Evolutionary conservation across 2,113 vertebrate species (phyloP).

Genomic region (Hypanus sabinus): DNA sequence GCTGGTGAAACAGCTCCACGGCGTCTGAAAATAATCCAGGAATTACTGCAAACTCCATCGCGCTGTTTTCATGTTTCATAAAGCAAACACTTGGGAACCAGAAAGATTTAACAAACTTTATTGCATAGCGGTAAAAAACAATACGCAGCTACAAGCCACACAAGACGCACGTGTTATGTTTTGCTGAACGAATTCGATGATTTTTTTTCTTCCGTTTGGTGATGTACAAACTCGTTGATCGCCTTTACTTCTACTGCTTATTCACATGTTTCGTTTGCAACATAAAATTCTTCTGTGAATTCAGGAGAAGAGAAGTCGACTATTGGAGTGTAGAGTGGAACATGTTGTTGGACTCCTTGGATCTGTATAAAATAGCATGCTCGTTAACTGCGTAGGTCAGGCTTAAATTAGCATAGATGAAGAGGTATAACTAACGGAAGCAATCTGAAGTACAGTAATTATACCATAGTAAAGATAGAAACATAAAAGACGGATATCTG

Average conservation of each 20-base stretch:
- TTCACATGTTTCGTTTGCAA: neutral
- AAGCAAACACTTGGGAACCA: neutral
- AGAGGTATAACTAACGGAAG: neutral
- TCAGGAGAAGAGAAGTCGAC: neutral
- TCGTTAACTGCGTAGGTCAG: neutral
- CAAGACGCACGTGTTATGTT: neutral
- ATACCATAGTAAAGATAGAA: neutral
- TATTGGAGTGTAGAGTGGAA: neutral
- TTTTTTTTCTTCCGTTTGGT: neutral
- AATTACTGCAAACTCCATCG: neutral
- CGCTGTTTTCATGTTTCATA: neutral
- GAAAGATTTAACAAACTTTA: neutral
- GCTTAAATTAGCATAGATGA: neutral
- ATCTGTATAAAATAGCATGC: neutral
- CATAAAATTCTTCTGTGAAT: neutral
- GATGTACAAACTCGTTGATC: neutral
- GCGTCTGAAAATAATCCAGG: neutral
- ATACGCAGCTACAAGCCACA: neutral
- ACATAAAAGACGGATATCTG: too few relatives aligned
- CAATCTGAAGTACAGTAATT: neutral
- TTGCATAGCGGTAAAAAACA: too few relatives aligned
- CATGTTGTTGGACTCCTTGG: neutral
- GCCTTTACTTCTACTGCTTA: neutral
- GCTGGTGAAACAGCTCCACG: conserved; percentile 9
- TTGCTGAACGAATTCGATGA: neutral